These are phyloP conservation scores for Diloba caeruleocephala DNA, from an alignment of 2,888 invertebrate genomes.

Conservation along the genomic window DNA sequence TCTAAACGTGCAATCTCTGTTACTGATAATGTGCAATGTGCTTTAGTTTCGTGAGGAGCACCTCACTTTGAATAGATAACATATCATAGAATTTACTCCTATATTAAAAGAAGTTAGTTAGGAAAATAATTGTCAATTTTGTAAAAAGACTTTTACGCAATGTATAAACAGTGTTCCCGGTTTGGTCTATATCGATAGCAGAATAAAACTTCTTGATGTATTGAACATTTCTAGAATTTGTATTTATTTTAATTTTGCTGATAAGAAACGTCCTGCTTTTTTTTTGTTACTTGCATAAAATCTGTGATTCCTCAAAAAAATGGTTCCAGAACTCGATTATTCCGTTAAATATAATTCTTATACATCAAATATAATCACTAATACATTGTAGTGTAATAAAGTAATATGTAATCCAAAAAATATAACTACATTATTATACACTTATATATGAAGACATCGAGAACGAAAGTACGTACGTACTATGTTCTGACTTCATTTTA, in stretches of 20 bases:
- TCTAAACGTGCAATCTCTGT: slow-evolving; percentile 50
- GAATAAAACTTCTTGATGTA: no score
- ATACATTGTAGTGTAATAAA: slow-evolving; percentile 42
- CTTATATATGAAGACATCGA: neutral
- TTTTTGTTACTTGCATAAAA: no score
- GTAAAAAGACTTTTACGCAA: slow-evolving; percentile 39
- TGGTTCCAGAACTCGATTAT: no score
- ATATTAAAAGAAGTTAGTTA: slow-evolving; percentile 58
- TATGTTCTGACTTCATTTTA: neutral
- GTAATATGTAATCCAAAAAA: slow-evolving; percentile 25
- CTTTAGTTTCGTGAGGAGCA: slow-evolving; percentile 35
- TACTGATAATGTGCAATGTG: slow-evolving; percentile 59
- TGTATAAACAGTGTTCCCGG: neutral
- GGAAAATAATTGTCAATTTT: slow-evolving; percentile 60
- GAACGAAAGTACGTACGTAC: slow-evolving; percentile 5
- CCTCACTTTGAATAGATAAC: slow-evolving; percentile 74
- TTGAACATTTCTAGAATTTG: no score
- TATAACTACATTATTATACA: slow-evolving; percentile 1
- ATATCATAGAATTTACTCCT: slow-evolving; percentile 75
- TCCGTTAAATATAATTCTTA: no score
- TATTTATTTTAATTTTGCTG: no score
- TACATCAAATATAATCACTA: slow-evolving; percentile 44
- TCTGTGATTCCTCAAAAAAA: no score
- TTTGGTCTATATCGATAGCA: no score
- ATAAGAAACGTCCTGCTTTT: no score